These are phyloP conservation scores for Schlechtendalia chinensis DNA, from an alignment of 1,140 invertebrate genomes.

Conservation along the genomic window DNA sequence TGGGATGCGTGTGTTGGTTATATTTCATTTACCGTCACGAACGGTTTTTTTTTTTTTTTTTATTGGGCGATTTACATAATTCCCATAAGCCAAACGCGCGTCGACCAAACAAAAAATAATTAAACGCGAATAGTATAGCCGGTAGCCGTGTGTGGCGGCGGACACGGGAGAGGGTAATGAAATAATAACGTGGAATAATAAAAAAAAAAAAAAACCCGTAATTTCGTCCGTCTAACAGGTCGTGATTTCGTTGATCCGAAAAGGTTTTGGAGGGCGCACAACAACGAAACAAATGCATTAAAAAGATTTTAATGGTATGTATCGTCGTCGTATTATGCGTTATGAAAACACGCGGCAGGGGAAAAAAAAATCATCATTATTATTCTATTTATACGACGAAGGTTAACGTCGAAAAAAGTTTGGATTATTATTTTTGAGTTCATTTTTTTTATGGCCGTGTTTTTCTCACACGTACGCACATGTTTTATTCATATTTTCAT, in stretches of 20 bases:
- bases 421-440: no score
- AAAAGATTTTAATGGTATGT: not conserved
- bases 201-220: not conserved
- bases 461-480: no score
- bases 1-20: not conserved
- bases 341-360: no score
- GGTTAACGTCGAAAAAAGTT: no score
- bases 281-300: not conserved
- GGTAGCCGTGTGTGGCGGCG: not conserved
- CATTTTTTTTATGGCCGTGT: no score
- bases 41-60: no score
- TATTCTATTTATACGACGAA: no score
- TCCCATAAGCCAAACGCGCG: not conserved
- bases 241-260: not conserved
- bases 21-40: constrained; percentile 7
- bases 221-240: not conserved
- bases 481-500: no score
- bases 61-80: constrained; percentile 32
- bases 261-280: not conserved
- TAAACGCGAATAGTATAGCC: constrained; percentile 3
- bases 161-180: not conserved
- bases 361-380: no score
- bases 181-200: not conserved
- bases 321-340: no score
- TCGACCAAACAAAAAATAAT: not conserved